Evolutionary conservation across 2,888 invertebrate genomes (phyloP).

Genomic region (Trissolcus brochymenae): DNA sequence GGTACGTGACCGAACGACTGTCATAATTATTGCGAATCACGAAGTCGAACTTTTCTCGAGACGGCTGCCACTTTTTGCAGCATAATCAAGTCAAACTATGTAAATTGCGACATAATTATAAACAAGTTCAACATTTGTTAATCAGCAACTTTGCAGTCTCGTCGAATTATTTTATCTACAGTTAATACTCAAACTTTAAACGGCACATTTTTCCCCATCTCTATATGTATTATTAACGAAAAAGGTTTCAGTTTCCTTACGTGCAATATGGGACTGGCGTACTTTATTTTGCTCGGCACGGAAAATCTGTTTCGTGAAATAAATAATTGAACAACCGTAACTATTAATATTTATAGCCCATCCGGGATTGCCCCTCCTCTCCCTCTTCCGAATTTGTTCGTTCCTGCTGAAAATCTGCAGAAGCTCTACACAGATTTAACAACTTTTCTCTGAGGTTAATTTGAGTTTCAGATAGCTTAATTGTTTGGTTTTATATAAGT

Average conservation of each 20-base stretch:
- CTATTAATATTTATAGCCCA: conserved; percentile 40
- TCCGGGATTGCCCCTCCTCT: not conserved
- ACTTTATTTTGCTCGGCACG: conserved; percentile 9
- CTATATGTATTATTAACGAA: conserved; percentile 11
- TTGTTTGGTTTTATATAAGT: conserved; percentile 2
- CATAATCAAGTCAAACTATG: conserved; percentile 14
- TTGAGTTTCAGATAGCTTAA: conserved; percentile 22
- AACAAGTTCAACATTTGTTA: conserved; percentile 27
- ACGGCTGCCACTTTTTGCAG: conserved; percentile 20
- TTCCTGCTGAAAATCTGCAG: conserved; percentile 28
- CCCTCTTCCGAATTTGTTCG: conserved; percentile 15
- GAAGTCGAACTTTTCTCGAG: conserved; percentile 37
- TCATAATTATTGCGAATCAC: conserved; percentile 42
- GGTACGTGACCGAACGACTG: conserved; percentile 40
- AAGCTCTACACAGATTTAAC: conserved; percentile 24
- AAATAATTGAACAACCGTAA: conserved; percentile 24
- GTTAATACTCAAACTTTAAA: conserved; percentile 11
- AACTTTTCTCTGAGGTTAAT: conserved; percentile 31
- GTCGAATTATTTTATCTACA: conserved; percentile 4
- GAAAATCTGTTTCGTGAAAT: conserved; percentile 25
- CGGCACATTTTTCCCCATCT: not conserved
- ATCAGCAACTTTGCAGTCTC: conserved; percentile 8
- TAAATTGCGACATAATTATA: conserved; percentile 30
- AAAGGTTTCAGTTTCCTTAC: not conserved
- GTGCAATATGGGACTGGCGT: conserved; percentile 1